Evolutionary conservation across 2,888 invertebrate species (phyloP), one percentile per base, ranked within the genome.

Genomic region (Andrena minutula): DNA sequence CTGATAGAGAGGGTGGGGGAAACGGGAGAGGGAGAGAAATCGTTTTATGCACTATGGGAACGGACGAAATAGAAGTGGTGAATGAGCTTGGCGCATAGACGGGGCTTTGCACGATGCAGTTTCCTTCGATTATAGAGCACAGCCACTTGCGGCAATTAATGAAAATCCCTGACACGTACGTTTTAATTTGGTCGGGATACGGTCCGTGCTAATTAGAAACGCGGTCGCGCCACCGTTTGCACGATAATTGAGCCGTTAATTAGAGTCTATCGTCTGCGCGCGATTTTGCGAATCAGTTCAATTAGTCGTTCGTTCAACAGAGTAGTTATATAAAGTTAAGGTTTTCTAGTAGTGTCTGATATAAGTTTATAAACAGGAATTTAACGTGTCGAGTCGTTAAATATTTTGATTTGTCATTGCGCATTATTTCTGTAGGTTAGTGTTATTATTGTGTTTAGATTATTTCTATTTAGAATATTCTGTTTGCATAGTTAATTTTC

Each of bases 31-130:
- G 26, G 53, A 47, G 30, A 20, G 49, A 30, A 66, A 51, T 49
- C 47, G 56, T 41, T 56, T 41, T n/a, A 56, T 41, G 28, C 41
- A 28, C 20, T 60, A 60, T 7, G n/a, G 51, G 58, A 70, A 28
- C 73, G 69, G 71, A 63, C 68, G 76, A 85, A 75, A 77, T 75
- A 65, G 65, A 72, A 64, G 64, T 51, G 49, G 71, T 66, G 85
- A 80, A 78, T 73, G 79, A 77, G 28, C 68, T 56, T 68, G 61
- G 69, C 63, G 47, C 26, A 32, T 41, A 61, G 32, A 66, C 51
- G 12, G 61, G 26, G 47, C n/a, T 66, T 70, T 6, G 16, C 30
- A 30, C 51, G 23, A 10, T 10, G 58, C 63, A 74, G 49, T 75
- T 26, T 4, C n/a, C 51, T n/a, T 32, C 23, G 51, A 66, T 72